Percentiles rank a stretch among this genome's conserved stretches.
Evolutionary conservation across 2,113 vertebrate species (phyloP).

Genomic region (Ctenodactylus gundi): DNA sequence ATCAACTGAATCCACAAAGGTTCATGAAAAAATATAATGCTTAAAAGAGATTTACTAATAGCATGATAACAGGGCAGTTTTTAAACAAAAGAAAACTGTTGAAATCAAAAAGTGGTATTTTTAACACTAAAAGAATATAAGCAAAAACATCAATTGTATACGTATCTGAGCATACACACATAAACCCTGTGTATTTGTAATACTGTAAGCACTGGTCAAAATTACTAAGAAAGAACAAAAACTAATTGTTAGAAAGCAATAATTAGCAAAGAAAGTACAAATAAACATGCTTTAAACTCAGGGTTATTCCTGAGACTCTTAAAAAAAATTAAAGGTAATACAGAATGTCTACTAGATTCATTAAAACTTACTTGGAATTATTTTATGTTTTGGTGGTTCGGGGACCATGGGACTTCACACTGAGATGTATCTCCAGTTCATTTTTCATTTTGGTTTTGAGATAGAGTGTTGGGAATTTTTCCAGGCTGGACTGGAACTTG

Average conservation of each 20-base stretch:
- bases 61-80: neutral
- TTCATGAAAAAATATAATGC: conserved; percentile 40
- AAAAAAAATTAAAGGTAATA: conserved; percentile 45
- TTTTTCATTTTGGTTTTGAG: no score
- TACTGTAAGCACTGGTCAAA: neutral
- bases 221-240: neutral
- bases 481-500: no score
- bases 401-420: no score
- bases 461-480: no score
- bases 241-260: neutral
- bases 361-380: no score
- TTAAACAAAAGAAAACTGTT: conserved; percentile 15
- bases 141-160: neutral
- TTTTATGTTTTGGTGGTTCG: no score
- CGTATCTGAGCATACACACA: neutral
- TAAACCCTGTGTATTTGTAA: neutral
- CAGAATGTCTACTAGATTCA: neutral
- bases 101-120: neutral
- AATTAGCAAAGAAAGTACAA: neutral
- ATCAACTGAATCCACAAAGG: neutral
- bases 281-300: neutral
- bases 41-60: conserved; percentile 15
- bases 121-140: conserved; percentile 45
- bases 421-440: no score
- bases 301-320: conserved; percentile 17